Conservation (phyloP, 2,113 vertebrate genomes). For the Microtus pennsylvanicus region DNA sequence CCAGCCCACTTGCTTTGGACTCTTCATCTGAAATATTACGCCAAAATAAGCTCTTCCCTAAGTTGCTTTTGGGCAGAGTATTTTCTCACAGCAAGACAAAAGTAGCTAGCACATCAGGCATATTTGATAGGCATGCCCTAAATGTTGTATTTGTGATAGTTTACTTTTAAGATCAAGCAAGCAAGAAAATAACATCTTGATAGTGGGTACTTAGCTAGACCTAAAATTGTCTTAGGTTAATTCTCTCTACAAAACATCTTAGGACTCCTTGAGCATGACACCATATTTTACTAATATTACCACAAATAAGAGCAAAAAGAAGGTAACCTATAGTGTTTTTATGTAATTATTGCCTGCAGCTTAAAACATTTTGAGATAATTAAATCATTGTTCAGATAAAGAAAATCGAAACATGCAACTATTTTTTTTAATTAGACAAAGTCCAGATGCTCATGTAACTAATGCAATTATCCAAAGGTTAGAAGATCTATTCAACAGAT, state of each 20-base stretch:
- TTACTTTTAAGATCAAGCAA: not conserved
- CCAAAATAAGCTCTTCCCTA: not conserved
- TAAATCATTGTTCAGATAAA: not conserved
- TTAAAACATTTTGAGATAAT: not conserved
- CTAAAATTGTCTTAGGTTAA: not conserved
- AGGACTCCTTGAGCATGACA: not conserved
- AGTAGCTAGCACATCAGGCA: not conserved
- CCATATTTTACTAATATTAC: not conserved
- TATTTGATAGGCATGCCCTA: not conserved
- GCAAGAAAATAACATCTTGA: not conserved
- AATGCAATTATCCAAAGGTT: not conserved
- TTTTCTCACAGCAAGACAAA: not conserved
- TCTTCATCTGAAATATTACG: no score
- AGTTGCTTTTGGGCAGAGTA: not conserved
- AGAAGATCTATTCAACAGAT: not conserved
- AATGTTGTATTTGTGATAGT: not conserved
- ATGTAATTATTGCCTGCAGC: not conserved
- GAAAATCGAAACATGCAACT: not conserved
- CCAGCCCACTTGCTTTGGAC: no score
- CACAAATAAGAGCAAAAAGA: not conserved
- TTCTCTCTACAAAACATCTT: not conserved
- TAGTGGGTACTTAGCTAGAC: not conserved
- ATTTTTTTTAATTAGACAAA: not conserved
- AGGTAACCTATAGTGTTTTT: not conserved
- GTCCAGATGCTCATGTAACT: not conserved